Evolutionary conservation across 1,140 invertebrate species (phyloP).

Genomic region (Pectinophora gossypiella): DNA sequence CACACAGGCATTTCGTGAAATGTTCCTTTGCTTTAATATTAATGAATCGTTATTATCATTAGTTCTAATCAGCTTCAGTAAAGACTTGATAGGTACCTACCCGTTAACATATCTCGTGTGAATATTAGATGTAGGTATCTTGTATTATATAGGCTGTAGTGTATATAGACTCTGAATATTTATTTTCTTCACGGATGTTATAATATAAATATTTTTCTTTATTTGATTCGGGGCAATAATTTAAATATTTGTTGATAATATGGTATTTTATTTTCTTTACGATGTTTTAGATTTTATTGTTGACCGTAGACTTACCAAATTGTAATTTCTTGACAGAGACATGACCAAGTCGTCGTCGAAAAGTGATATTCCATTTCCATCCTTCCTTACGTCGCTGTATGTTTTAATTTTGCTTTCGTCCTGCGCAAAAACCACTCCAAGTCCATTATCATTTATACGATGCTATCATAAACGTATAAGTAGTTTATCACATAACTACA

Average conservation of each 20-base stretch:
- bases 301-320: slow-evolving; percentile 4
- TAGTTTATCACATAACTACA: no score
- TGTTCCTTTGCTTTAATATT: slow-evolving; percentile 43
- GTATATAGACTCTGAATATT: slow-evolving; percentile 54
- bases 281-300: slow-evolving; percentile 36
- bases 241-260: slow-evolving; percentile 50
- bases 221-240: slow-evolving; percentile 57
- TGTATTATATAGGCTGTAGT: slow-evolving; percentile 68
- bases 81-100: slow-evolving; percentile 64
- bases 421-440: no score
- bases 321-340: no score
- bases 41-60: slow-evolving; percentile 41
- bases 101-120: slow-evolving; percentile 69
- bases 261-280: slow-evolving; percentile 48
- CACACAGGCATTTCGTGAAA: slow-evolving; percentile 37
- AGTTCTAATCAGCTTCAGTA: slow-evolving; percentile 45
- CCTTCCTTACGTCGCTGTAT: no score
- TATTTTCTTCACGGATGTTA: slow-evolving; percentile 54
- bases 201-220: slow-evolving; percentile 32
- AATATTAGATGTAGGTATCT: slow-evolving; percentile 52
- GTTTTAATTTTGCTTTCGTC: no score
- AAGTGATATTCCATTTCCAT: no score
- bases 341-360: no score
- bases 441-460: no score
- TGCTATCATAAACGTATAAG: no score